phyloP scores from a whole-genome alignment of 2,888 invertebrate genomes.

The Orgyia antiqua region DNA sequence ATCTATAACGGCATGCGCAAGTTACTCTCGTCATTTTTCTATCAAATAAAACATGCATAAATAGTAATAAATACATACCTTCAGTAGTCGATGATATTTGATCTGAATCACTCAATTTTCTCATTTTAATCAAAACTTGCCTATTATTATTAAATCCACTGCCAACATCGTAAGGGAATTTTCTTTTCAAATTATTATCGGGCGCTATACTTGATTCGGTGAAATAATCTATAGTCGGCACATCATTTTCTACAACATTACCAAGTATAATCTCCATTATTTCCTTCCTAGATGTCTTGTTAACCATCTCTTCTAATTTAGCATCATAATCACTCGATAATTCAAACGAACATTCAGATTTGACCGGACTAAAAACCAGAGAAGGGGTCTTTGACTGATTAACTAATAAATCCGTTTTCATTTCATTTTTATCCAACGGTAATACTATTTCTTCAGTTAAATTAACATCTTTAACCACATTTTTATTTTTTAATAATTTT shows the following conservation, averaged over 20 bases:
- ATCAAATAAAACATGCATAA: no score
- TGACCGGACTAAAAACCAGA: constrained; percentile 54
- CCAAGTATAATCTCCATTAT: constrained; percentile 75
- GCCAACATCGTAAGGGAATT: constrained; percentile 44
- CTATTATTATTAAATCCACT: constrained; percentile 52
- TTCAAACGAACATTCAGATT: constrained; percentile 68
- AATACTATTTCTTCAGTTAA: constrained; percentile 50
- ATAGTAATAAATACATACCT: constrained; percentile 31
- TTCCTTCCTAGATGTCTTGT: constrained; percentile 63
- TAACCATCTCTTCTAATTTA: constrained; percentile 65
- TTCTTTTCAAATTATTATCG: constrained; percentile 46
- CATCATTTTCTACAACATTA: constrained; percentile 44
- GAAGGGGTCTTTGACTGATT: constrained; percentile 19
- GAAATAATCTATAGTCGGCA: constrained; percentile 60
- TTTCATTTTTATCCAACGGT: constrained; percentile 38
- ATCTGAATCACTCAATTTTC: constrained; percentile 60
- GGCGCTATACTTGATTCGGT: constrained; percentile 50
- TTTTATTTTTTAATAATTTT: constrained; percentile 41
- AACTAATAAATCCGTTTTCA: no score
- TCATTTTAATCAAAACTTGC: constrained; percentile 54
- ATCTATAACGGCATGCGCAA: no score
- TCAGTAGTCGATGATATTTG: constrained; percentile 66
- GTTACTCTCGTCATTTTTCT: no score
- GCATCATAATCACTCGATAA: constrained; percentile 63
- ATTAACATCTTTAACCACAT: constrained; percentile 49